A percentile compares a stretch with the other conserved stretches of the same genome.
These are phyloP conservation scores for Galaxea fascicularis DNA, from an alignment of 92 coral and sea anemone species.

Conservation along the genomic window DNA sequence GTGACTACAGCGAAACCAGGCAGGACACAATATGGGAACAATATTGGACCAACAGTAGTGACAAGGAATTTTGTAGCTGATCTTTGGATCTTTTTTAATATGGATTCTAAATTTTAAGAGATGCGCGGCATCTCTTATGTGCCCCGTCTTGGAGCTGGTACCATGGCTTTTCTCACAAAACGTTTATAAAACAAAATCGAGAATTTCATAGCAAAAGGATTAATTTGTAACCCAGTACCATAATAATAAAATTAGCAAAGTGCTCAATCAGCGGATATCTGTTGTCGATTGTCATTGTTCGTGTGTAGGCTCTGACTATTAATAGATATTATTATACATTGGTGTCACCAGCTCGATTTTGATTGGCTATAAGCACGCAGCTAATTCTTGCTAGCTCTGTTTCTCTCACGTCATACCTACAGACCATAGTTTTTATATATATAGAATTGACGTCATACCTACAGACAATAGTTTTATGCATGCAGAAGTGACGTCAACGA, in stretches of 20 bases:
- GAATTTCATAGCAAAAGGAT: constrained; percentile 15
- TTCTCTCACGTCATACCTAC: too few relatives aligned
- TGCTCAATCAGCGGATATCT: not conserved
- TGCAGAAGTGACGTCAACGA: too few relatives aligned
- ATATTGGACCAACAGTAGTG: constrained; percentile 15
- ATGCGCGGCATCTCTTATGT: not conserved
- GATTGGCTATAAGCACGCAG: too few relatives aligned
- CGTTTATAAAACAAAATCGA: constrained; percentile 27
- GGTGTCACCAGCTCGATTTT: too few relatives aligned
- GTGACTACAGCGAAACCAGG: not conserved
- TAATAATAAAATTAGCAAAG: constrained; percentile 19
- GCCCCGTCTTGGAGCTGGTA: not conserved
- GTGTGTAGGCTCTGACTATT: too few relatives aligned
- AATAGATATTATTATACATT: too few relatives aligned
- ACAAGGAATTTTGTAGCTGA: constrained; percentile 34
- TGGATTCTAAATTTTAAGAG: constrained; percentile 16
- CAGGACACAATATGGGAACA: not conserved
- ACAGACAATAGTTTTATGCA: too few relatives aligned
- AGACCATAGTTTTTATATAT: too few relatives aligned
- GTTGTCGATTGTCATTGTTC: too few relatives aligned
- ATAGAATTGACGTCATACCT: too few relatives aligned
- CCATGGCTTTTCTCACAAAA: not conserved
- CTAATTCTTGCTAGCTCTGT: too few relatives aligned
- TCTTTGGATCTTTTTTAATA: constrained; percentile 28
- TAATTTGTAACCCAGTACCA: constrained; percentile 22